Base-by-base conservation (phyloP, 2,888 invertebrate genomes). In the Hyles lineata region DNA sequence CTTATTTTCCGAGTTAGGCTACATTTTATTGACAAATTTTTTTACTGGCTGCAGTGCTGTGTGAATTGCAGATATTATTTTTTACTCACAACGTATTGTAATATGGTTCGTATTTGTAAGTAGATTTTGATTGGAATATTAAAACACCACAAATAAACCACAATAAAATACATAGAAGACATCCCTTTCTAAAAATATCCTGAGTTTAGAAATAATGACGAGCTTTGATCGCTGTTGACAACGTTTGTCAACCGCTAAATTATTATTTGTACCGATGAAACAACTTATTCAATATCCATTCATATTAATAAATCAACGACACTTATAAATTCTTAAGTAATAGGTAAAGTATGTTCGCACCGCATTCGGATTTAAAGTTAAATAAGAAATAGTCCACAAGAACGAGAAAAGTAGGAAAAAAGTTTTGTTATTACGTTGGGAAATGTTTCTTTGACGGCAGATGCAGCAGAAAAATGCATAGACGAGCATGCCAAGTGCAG, bases 371-470 rank as follows among this genome's bases (percentile, higher is more conserved):
- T 43, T 43, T 43, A 15, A 67, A 67, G 43, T 67, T 43, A 9
- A 63, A 63, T 35, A 35, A 63, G 63, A 32, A 32, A 62, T 32
- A 62, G 61, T 63, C 11, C 32, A 43, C 43, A 67, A 43, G 43
- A 43, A 67, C 23, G 23, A 43, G 63, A 35, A 43, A 11, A 67
- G 63, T 67, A 23, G 55, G 63, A 61, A 55, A 58, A 63, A 72
- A 72, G 62, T 72, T 72, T 67, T 58, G 25, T 72, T 72, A 72
- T 72, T 67, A 72, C 72, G 58, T 67, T 63, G 67, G 67, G 58
- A 72, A 72, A 72, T 67, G 72, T 72, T 67, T 72, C 72, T 67
- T 72, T 72, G 72, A 72, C 35, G 35, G 63, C 67, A 72, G 25
- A 67, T 63, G 72, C 67, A 25, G 63, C 67, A 63, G 55, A 63